Evolutionary conservation across 2,888 invertebrate genomes (phyloP), one percentile per base, ranked within the genome.

Genomic region (Drosophila nr. fundita): DNA sequence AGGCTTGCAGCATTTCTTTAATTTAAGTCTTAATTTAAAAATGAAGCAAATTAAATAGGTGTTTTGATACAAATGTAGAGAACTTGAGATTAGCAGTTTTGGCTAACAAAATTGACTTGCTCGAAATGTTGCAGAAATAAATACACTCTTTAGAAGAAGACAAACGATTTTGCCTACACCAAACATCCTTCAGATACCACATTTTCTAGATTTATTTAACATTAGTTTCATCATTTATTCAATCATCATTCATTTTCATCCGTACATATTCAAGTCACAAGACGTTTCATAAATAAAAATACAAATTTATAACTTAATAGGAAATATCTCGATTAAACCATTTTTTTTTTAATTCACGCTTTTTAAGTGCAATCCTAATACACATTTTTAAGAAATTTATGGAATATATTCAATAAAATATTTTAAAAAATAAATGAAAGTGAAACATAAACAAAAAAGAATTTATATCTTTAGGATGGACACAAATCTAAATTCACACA

Each of bases 181-280:
- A 11, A n/a, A 1, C n/a, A 4, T n/a, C 1, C 21, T 42, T 42
- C 40, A 21, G 40, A 0, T 21, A 42, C 5, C 40, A 42, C 40
- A 1, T 45, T 42, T 7, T 42, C 21, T 4, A 6, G 3, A 42
- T 13, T 15, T 34, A 45, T 13, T 13, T 21, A 45, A 13, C 21
- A 7, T 21, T 45, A 13, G 21, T 4, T 1, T 21, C 21, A 21
- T 6, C 21, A 21, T 42, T 13, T 6, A 42, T 21, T 45, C 4
- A 45, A 45, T 1, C 11, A n/a, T 4, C 40, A 5, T 40, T 40
- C 11, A 40, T 2, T 40, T 11, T 11, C 10, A 13, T 34, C 4
- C 34, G 0, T 5, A 13, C 0, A 4, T 13, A 34, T 34, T 34
- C 4, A 34, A 5, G 0, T 34, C 13, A 13, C 4, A 34, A 4